Base-by-base conservation (phyloP, 2,113 vertebrate genomes). In the Cercocebus atys region DNA sequence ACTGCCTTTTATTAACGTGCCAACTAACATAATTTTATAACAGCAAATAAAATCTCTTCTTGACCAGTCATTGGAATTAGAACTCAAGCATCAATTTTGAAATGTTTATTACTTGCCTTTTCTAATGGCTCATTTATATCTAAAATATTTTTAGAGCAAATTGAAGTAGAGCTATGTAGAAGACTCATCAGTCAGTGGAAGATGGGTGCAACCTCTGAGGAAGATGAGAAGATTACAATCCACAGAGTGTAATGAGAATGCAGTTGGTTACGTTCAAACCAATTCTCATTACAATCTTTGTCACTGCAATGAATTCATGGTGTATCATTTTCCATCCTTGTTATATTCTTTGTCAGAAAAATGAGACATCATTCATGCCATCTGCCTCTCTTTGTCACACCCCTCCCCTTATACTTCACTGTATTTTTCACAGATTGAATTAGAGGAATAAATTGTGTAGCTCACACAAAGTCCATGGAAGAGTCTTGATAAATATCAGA, bases 301-400 rank as follows among this genome's bases (percentile, higher is more conserved):
- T 66, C 57, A 87, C 75, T 66, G 94, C 16, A 96, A 23, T 88
- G 83, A 14, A 23, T 97, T 97, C 61, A 80, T 7, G 1, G 32
- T 61, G 40, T 75, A 89, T 43, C 76, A 82, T 94, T 98, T 98
- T 96, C 92, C 59, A 95, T 90, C 89, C 95, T 96, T 90, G 64
- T 88, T 52, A 97, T 40, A 86, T 50, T 92, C 88, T 98, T 98
- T 88, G 64, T 97, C 1, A 7, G 96, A 81, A 97, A 98, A 97
- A 94, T 61, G 43, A 84, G 86, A 97, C 85, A 68, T 55, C 76
- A 81, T 52, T 96, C 87, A 97, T 95, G 86, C 95, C 86, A 94
- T 95, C 97, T 97, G 94, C 93, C 90, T 97, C 88, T 88, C 66
- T 88, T 89, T 82, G 96, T 88, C 93, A 80, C 50, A 75, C 16